Base-by-base conservation (phyloP, 2,113 vertebrate species). In the Salvator merianae region DNA sequence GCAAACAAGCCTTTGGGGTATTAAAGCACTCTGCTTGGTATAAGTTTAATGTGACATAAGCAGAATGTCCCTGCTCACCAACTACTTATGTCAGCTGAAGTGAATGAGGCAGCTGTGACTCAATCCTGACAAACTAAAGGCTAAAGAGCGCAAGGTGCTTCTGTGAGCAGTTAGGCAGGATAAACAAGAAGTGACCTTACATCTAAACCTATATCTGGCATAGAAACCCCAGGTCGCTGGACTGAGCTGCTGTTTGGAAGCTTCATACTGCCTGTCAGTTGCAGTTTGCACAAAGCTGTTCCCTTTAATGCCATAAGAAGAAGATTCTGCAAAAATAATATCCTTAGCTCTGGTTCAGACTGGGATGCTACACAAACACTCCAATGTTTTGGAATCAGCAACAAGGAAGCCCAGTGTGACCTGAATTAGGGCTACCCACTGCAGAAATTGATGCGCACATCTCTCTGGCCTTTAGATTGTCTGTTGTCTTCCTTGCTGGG, bases 1-100 rank as follows among this genome's bases (percentile, higher is more conserved):
- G 62, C 53, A 50, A 55, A 74, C 53, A 70, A 75, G 79, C 2
- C 0, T 68, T 36, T 72, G 13, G 18, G 69, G 14, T 10, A 0
- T 3, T 53, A 20, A 77, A 68, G 76, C 85, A 91, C 84, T 86
- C 79, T 81, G 55, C 1, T 0, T 2, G 59, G 62, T 32, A 85
- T 47, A 70, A 80, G 66, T 86, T 70, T 71, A 34, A 66, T 72
- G 1, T 77, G 88, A 90, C 90, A 88, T 86, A 86, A 89, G 88
- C 85, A 59, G 88, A 55, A 55, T 30, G 83, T 94, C 89, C 91
- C 86, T 88, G 91, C 85, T 68, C 83, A 81, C 81, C 65, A 66
- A 83, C 63, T 66, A 66, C 72, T 86, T 89, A 73, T 38, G 78
- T 62, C 89, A 84, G 62, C 83, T 77, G 47, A 79, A 80, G 81